Evolutionary conservation across 2,797 vertebrate species (phyloP).

Genomic region (Coendou prehensilis): DNA sequence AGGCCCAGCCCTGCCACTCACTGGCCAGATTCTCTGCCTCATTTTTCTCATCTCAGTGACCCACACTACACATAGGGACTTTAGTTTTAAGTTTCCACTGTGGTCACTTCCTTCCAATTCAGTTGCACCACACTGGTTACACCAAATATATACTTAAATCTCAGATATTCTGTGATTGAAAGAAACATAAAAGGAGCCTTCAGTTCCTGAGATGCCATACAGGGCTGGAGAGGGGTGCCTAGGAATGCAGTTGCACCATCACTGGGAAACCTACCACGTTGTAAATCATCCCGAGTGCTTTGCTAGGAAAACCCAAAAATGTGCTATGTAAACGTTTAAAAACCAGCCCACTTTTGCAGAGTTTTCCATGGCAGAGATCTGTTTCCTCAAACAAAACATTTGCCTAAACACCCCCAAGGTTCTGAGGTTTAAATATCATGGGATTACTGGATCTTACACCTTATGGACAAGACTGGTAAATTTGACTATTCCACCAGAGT

Average conservation of each 20-base stretch:
- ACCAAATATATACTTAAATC: not conserved
- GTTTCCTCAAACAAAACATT: not conserved
- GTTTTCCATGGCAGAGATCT: not conserved
- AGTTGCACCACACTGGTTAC: not conserved
- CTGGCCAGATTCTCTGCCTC: not conserved
- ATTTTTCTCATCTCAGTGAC: not conserved
- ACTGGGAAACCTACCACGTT: not conserved
- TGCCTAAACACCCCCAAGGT: not conserved
- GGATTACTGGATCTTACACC: not conserved
- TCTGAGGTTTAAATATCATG: not conserved
- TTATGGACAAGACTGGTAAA: not conserved
- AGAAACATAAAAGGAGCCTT: not conserved
- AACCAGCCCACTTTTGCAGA: not conserved
- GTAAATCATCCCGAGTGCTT: not conserved
- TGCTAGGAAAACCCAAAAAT: not conserved
- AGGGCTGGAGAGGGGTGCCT: not conserved
- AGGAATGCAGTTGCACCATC: not conserved
- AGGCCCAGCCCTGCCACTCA: not conserved
- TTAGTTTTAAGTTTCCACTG: not conserved
- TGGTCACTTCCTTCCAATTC: conserved; percentile 42
- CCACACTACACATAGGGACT: not conserved
- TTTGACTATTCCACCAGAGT: not conserved
- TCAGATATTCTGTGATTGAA: not conserved
- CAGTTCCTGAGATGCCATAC: not conserved
- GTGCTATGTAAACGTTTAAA: not conserved